Evolutionary conservation across 2,888 invertebrate genomes (phyloP), one percentile per base, ranked within the genome.

Genomic region (Tetragnatha montana): DNA sequence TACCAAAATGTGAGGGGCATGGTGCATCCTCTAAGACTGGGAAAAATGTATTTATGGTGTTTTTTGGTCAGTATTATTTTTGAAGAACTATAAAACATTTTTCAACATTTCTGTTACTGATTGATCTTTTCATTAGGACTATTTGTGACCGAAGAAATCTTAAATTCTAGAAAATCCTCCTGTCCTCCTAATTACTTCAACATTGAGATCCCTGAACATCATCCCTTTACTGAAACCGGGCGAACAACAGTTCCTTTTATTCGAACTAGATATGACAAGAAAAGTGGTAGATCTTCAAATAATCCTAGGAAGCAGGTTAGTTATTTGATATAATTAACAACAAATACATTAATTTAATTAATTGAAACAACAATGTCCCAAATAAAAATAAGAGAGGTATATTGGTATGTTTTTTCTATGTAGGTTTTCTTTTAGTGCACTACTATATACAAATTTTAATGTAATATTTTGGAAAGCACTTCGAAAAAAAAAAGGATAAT

Each of bases 141-240:
- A 92, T 95, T 95, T 93, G 94, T 95, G 0, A 95, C 95, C 14
- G 95, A 95, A 92, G 95, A 95, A 93, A 94, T 95, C 88, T 92
- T 95, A 74, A 95, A 95, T 93, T 94, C 95, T 0, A 95, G 95
- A 92, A 93, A 94, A 91, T 94, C 95, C n/a, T 95, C 95, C 17
- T 95, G 95, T 93, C 95, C 95, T 10, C 94, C 95, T 0, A 95
- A 95, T 92, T 95, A 95, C 92, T 94, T 95, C 92, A 95, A 95
- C 92, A 94, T 95, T 78, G 91, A 93, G 2, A 94, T 95, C 78
- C 95, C 95, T 2, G 91, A 93, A 80, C 92, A 92, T 35, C 94
- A 95, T 92, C 91, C 91, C 17, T 94, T 93, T 89, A 92, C 92
- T 60, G 87, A 91, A 74, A 92, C 92, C 17, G 91, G 92, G 17